Evolutionary conservation across 2,888 invertebrate species (phyloP).

Genomic region (Himalopsyche kuldschensis): DNA sequence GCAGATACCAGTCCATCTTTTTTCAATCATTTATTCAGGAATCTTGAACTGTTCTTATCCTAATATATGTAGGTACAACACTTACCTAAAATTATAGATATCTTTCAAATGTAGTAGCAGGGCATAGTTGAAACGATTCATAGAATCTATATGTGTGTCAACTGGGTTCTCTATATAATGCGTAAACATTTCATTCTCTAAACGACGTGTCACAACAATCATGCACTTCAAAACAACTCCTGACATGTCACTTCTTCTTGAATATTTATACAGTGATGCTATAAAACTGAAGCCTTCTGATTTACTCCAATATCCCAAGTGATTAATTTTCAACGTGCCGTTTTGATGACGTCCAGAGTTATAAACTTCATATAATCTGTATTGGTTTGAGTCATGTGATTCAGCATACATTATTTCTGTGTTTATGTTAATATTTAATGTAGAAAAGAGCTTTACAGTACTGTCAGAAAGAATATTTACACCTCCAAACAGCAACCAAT

Average conservation of each 20-base stretch:
- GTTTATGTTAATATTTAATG: conserved; percentile 52
- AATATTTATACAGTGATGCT: conserved; percentile 45
- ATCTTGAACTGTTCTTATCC: too few relatives aligned
- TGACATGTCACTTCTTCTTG: conserved; percentile 56
- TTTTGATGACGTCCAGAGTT: conserved; percentile 60
- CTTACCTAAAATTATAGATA: conserved; percentile 69
- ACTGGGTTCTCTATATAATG: conserved; percentile 58
- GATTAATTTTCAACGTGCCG: conserved; percentile 53
- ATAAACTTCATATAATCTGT: conserved; percentile 54
- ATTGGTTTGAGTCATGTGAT: conserved; percentile 41
- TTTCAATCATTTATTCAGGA: not conserved
- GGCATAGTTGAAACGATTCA: conserved; percentile 67
- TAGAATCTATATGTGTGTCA: conserved; percentile 61
- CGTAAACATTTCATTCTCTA: conserved; percentile 49
- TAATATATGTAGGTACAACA: too few relatives aligned
- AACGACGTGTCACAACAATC: conserved; percentile 56
- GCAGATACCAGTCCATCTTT: not conserved
- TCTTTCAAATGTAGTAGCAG: conserved; percentile 62
- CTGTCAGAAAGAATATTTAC: conserved; percentile 41
- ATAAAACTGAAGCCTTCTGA: conserved; percentile 41
- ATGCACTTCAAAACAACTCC: conserved; percentile 60
- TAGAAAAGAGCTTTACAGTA: conserved; percentile 45
- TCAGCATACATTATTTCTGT: conserved; percentile 52
- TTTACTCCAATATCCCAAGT: conserved; percentile 56
- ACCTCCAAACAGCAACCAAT: conserved; percentile 51